Conservation (phyloP, 2,888 invertebrate species). For the Drosophila mimetica region DNA sequence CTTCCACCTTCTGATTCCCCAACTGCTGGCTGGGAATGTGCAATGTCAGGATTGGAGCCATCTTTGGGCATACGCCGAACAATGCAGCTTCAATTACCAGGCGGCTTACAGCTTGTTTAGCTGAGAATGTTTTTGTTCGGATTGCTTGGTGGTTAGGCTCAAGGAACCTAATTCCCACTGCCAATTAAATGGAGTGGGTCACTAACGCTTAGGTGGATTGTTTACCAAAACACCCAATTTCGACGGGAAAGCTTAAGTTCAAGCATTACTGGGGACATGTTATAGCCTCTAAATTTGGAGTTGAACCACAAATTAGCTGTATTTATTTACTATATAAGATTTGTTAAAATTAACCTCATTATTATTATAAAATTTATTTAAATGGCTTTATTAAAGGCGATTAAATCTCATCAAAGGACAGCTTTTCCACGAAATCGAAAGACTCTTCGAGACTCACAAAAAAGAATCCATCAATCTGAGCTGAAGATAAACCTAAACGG, state of each 20-base stretch:
- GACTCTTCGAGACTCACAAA: neutral
- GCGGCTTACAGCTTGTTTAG: conserved; percentile 45
- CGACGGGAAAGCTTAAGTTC: neutral
- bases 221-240: conserved; percentile 12
- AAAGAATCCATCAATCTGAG: conserved; percentile 26
- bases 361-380: too few species aligned
- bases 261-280: too few species aligned
- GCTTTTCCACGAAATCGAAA: neutral
- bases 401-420: too few species aligned
- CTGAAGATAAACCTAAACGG: conserved; percentile 20
- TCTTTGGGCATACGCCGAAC: conserved; percentile 33
- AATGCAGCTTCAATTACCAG: conserved; percentile 56
- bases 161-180: conserved; percentile 16
- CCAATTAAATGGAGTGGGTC: conserved; percentile 18
- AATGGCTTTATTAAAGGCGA: too few species aligned
- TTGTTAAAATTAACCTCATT: too few species aligned
- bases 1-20: neutral
- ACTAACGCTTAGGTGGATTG: conserved; percentile 8
- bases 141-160: conserved; percentile 10
- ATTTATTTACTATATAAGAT: too few species aligned
- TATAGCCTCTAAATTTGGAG: neutral
- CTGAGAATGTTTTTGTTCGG: conserved; percentile 32
- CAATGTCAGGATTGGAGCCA: conserved; percentile 33
- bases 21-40: conserved; percentile 46
- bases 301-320: neutral